These are phyloP conservation scores for Nansenia antarctica DNA, from an alignment of 2,113 vertebrate genomes.

Conservation along the genomic window DNA sequence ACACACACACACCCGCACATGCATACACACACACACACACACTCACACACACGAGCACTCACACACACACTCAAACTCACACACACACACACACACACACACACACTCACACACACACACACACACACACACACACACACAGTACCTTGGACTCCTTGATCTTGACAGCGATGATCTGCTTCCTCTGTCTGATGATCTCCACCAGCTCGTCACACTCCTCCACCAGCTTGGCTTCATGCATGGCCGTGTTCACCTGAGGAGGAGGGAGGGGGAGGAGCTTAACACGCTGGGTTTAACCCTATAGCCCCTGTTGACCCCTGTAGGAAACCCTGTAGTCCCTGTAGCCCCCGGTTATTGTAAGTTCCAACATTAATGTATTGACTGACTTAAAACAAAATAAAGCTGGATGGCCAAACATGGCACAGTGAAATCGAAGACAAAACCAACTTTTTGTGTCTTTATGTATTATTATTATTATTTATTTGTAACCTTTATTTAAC, in stretches of 20 bases:
- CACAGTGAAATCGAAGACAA: no score
- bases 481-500: no score
- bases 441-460: no score
- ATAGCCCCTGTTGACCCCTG: not conserved
- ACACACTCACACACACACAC: slow-evolving; percentile 12
- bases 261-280: slow-evolving; percentile 1
- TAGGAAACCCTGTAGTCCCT: not conserved
- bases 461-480: no score
- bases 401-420: no score
- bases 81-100: slow-evolving; percentile 13
- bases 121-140: no score
- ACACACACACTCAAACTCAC: no score
- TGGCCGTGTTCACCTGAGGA: slow-evolving; percentile 94
- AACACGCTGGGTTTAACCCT: not conserved
- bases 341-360: not conserved
- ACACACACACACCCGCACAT: no score
- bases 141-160: slow-evolving; percentile 98
- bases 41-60: no score
- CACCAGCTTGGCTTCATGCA: slow-evolving; percentile 98
- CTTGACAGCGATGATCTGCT: slow-evolving; percentile 98
- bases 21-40: slow-evolving; percentile 26
- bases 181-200: slow-evolving; percentile 98
- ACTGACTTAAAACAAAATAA: not conserved
- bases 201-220: slow-evolving; percentile 98
- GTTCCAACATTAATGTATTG: not conserved